A percentile compares a stretch with the other conserved stretches of the same genome.
Conservation (phyloP, 2,113 vertebrate genomes). For the Dicerorhinus sumatrensis region DNA sequence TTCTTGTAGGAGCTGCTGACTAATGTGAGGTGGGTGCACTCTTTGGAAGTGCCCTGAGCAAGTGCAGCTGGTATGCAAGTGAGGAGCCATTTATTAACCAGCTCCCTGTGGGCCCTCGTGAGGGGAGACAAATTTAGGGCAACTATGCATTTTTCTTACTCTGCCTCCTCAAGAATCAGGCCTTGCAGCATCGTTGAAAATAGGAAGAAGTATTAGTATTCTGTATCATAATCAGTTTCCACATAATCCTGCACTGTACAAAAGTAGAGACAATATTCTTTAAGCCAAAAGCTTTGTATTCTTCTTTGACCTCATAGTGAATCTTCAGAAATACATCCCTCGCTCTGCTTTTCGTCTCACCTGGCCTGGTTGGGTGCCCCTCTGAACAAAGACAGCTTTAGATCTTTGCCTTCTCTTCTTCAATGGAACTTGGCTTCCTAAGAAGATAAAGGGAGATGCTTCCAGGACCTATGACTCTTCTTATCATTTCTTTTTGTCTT, state of each 20-base stretch:
- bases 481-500: slow-evolving; percentile 72
- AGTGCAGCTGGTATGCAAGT: slow-evolving; percentile 7
- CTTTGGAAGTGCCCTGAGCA: not conserved
- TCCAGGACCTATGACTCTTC: slow-evolving; percentile 50
- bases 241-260: not conserved
- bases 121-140: slow-evolving; percentile 2
- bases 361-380: not conserved
- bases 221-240: slow-evolving; percentile 43
- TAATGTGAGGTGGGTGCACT: slow-evolving; percentile 37
- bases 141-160: slow-evolving; percentile 30
- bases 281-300: slow-evolving; percentile 29
- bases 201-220: not conserved
- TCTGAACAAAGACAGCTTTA: slow-evolving; percentile 53
- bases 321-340: slow-evolving; percentile 50
- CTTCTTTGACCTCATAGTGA: slow-evolving; percentile 58
- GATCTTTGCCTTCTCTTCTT: slow-evolving; percentile 75
- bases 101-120: not conserved
- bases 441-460: slow-evolving; percentile 72
- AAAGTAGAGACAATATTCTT: slow-evolving; percentile 20
- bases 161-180: not conserved
- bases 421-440: slow-evolving; percentile 58
- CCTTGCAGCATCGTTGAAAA: slow-evolving; percentile 10
- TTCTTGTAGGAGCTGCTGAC: slow-evolving; percentile 49
- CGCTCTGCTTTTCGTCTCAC: slow-evolving; percentile 43
- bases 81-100: slow-evolving; percentile 46